Conservation (phyloP, 2,113 vertebrate genomes). For the Columbina picui region DNA sequence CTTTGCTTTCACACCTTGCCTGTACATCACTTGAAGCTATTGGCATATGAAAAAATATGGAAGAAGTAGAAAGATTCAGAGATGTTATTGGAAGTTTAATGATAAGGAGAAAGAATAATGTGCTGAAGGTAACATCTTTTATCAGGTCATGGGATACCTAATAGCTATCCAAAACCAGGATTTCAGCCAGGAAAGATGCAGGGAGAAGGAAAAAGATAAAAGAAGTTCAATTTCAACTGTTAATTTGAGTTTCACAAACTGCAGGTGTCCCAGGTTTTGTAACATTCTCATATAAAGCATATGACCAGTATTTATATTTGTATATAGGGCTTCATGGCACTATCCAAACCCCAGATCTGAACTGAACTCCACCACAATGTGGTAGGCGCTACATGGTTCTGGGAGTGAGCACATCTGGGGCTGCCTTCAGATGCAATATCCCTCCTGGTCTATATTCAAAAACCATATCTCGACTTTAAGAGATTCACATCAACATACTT, state of each 20-base stretch:
- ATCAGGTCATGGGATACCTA: not conserved
- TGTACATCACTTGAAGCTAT: not conserved
- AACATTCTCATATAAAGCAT: not conserved
- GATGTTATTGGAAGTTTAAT: not conserved
- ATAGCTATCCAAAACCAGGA: not conserved
- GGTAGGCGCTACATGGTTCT: not conserved
- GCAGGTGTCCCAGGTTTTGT: not conserved
- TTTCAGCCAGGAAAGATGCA: not conserved
- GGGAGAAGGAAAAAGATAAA: not conserved
- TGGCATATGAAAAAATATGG: not conserved
- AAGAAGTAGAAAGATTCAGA: not conserved
- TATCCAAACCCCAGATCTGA: not conserved
- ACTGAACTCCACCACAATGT: accelerated
- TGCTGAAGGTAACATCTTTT: not conserved
- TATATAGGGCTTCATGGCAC: not conserved
- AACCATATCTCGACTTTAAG: not conserved
- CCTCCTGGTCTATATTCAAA: not conserved
- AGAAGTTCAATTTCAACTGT: not conserved
- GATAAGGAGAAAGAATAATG: not conserved
- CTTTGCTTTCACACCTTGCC: not conserved
- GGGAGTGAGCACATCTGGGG: not conserved
- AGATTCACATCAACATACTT: not conserved
- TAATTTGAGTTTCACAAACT: not conserved
- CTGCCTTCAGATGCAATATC: not conserved
- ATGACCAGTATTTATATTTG: not conserved